Base-by-base conservation (phyloP, 2,113 vertebrate species). In the Otus sunia region DNA sequence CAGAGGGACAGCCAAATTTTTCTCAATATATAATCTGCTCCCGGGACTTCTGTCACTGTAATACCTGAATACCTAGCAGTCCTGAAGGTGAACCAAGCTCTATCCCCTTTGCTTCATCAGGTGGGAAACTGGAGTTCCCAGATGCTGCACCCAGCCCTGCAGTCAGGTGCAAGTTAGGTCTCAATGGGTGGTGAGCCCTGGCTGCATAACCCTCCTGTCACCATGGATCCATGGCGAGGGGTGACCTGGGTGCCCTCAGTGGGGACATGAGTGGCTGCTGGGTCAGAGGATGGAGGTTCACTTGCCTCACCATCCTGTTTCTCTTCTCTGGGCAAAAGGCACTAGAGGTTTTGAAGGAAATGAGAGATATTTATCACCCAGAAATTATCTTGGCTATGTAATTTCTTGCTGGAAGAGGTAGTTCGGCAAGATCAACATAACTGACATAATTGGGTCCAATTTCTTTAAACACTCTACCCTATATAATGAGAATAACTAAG, bases 281-380 rank as follows among this genome's bases (percentile, higher is more conserved):
- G 27, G 22, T 68, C 63, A n/a, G 63, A 39, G 52, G 10, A 25
- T 29, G 26, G 55, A 68, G 36, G 6, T 30, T 76, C 58, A 43
- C 37, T 43, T 39, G 47, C 37, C 49, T 86, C 63, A 74, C 37
- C 32, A 21, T 23, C 75, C 62, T 76, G 34, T 50, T 56, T 8
- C 41, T 83, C 58, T 60, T 64, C 37, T 58, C 45, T 52, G 32
- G 53, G 68, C 34, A 92, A 66, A 95, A 73, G 26, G 18, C 50
- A 67, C 55, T 60, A 92, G 82, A 75, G 76, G 81, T 74, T 92
- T 80, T 55, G 50, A 90, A 80, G 72, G 72, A 86, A 94, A 93
- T 56, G 34, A 47, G 72, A 76, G 82, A 67, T 34, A 80, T 73
- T 80, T 88, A 80, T 77, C 68, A 56, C 41, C 47, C 29, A 66